phyloP scores from a whole-genome alignment of 2,888 invertebrate genomes.

The Cerceris ruficornis region DNA sequence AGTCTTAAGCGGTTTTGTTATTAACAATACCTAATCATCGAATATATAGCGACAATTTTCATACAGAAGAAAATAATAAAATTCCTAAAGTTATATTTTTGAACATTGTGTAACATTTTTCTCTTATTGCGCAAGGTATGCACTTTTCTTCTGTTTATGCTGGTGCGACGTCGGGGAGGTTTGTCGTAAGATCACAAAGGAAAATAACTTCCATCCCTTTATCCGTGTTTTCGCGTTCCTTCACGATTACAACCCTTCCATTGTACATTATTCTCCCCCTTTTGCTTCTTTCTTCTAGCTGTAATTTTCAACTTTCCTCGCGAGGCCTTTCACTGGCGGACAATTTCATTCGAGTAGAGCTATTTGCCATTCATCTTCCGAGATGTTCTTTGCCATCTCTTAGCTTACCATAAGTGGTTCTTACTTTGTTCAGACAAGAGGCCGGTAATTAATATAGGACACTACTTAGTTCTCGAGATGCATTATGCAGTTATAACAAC shows the following conservation, averaged over 20 bases:
- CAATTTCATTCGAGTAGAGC: conserved; percentile 20
- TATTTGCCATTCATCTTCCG: conserved; percentile 13
- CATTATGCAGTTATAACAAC: too few species aligned
- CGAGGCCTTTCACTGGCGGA: conserved; percentile 23
- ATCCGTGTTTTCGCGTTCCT: background rate
- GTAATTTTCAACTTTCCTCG: conserved; percentile 16
- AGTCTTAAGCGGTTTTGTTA: too few species aligned
- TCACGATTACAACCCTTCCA: conserved; percentile 4
- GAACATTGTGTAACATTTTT: conserved; percentile 1
- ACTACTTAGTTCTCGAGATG: background rate
- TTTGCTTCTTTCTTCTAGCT: conserved; percentile 11
- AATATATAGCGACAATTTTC: background rate
- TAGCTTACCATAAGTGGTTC: background rate
- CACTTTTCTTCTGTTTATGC: conserved; percentile 12
- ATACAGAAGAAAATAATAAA: background rate
- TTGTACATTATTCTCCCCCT: background rate
- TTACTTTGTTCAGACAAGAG: background rate
- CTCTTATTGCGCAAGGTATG: conserved; percentile 1
- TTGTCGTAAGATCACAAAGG: conserved; percentile 13
- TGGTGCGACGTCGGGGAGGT: conserved; percentile 3
- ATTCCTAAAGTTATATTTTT: background rate
- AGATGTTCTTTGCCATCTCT: conserved; percentile 2
- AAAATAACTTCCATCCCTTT: background rate
- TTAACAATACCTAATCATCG: too few species aligned
- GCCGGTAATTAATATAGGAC: background rate